phyloP scores from a whole-genome alignment of 1,140 invertebrate genomes.

The Ephestia elutella region DNA sequence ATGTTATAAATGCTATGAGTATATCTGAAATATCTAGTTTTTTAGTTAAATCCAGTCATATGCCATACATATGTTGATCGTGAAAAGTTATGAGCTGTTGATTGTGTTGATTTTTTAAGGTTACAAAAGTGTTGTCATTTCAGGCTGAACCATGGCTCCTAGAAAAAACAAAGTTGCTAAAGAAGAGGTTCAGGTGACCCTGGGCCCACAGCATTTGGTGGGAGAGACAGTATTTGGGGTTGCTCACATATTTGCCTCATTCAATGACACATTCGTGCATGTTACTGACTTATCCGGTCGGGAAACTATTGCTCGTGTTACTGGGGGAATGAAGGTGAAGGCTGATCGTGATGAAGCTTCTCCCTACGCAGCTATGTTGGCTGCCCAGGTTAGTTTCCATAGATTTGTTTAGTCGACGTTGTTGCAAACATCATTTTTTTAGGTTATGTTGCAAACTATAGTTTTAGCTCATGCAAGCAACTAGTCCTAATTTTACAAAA shows the following conservation, averaged over 20 bases:
- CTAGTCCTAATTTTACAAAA: too few species aligned
- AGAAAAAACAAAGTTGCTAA: conserved; percentile 97
- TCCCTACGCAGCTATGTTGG: conserved; percentile 99
- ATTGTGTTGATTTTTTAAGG: conserved; percentile 60
- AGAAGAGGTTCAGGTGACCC: conserved; percentile 96
- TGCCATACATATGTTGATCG: not conserved
- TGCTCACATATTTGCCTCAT: conserved; percentile 99
- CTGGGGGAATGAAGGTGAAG: conserved; percentile 99
- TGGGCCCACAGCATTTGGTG: conserved; percentile 97
- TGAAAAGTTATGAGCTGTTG: conserved; percentile 19
- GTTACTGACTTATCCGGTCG: conserved; percentile 99
- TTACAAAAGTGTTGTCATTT: conserved; percentile 62
- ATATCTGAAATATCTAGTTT: not conserved
- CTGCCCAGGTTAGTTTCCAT: conserved; percentile 86
- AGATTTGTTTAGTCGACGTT: not conserved
- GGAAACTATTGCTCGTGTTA: conserved; percentile 98
- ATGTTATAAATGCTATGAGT: conserved; percentile 1
- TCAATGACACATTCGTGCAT: conserved; percentile 99
- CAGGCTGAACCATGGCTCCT: conserved; percentile 88
- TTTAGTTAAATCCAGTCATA: not conserved
- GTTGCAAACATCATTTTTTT: conserved; percentile 12
- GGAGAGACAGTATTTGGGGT: conserved; percentile 99
- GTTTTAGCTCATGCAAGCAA: conserved; percentile 23
- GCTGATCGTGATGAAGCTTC: conserved; percentile 99
- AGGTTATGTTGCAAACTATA: conserved; percentile 20